Base-by-base conservation (phyloP, 2,888 invertebrate species). In the Melinaea menophilus region DNA sequence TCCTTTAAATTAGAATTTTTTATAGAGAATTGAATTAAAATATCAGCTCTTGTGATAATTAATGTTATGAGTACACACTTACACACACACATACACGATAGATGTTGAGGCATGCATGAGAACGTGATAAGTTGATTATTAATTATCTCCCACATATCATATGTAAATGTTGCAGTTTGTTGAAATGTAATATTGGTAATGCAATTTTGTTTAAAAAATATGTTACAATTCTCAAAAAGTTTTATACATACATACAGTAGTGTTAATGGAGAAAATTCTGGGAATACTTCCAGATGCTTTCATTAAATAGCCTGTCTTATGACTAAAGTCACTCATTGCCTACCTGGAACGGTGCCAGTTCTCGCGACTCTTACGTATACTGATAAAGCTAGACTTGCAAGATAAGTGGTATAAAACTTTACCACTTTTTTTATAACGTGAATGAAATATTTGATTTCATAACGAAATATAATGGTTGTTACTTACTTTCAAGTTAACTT, bases 261-360 rank as follows among this genome's bases (percentile, higher is more conserved):
- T 62, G 56, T 57, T 41, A 57, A 54, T 47, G 61, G n/a, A 22
- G 41, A 57, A 37, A 57, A 56, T 54, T 41, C 47, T 48, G 57
- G 41, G 61, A 41, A 57, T 48, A 57, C 37, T 61, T 61, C 41
- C 35, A 61, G 55, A 58, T 61, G 55, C 58, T 64, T 64, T 64
- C 58, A 61, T 64, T 61, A 64, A 64, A 64, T 64, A 61, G 61
- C 58, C 47, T 46, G 22, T 58, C 48, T 64, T 61, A 64, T 61
- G 60, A 64, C 55, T 61, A 61, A 64, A 64, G 61, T 58, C 55
- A 3, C 51, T 51, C 51, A 58, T 61, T 48, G 61, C 58, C 61
- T 64, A 61, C 64, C 61, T 64, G 64, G 64, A 61, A n/a, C 55
- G 9, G 41, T 58, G 61, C 64, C 64, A 64, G 55, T 31, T 41